Evolutionary conservation across 2,888 invertebrate genomes (phyloP).

Genomic region (Diogma glabrata): DNA sequence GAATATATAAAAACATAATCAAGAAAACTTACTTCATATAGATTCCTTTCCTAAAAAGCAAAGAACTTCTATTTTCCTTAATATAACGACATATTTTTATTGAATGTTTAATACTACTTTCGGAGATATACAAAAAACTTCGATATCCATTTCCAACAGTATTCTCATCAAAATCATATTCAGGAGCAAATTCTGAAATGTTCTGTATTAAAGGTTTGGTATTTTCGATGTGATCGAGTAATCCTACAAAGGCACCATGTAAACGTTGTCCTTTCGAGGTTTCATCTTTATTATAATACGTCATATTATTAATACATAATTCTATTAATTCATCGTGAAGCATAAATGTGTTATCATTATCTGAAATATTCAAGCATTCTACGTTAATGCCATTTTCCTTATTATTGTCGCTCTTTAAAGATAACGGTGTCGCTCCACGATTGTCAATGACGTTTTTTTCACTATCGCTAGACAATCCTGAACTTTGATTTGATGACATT

Average conservation of each 20-base stretch:
- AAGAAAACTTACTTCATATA: conserved; percentile 62
- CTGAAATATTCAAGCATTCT: no score
- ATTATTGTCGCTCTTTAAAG: no score
- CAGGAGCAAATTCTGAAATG: conserved; percentile 53
- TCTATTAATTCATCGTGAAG: conserved; percentile 38
- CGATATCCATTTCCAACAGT: conserved; percentile 91
- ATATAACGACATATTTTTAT: conserved; percentile 62
- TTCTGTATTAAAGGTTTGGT: conserved; percentile 57
- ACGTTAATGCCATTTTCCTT: no score
- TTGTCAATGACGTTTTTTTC: no score
- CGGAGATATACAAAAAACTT: conserved; percentile 70
- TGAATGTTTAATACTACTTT: conserved; percentile 63
- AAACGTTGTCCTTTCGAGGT: conserved; percentile 61
- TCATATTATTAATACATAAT: conserved; percentile 51
- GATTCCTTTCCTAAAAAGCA: conserved; percentile 70
- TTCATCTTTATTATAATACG: conserved; percentile 55
- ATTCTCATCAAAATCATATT: conserved; percentile 70
- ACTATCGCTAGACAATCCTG: no score
- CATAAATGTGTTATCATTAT: no score
- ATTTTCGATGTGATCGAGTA: conserved; percentile 59
- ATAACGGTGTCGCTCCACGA: no score
- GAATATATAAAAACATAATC: no score
- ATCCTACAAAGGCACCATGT: conserved; percentile 54
- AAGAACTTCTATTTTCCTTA: conserved; percentile 54
- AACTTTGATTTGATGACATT: no score